Evolutionary conservation across 2,888 invertebrate genomes (phyloP).

Genomic region (Erynnis tages): DNA sequence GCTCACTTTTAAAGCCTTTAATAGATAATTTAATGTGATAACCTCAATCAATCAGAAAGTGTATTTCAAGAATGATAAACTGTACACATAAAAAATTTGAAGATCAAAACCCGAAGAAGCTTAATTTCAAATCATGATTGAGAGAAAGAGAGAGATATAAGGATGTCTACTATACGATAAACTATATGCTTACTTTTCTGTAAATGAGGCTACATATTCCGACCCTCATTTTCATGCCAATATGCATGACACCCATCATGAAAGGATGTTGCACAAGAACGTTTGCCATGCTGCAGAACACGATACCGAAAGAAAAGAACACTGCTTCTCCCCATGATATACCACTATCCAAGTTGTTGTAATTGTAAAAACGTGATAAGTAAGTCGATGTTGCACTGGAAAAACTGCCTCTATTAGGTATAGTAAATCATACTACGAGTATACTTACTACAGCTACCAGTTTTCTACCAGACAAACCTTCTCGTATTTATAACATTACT

Average conservation of each 20-base stretch:
- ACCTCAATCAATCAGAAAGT: too few species aligned
- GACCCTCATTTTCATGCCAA: conserved; percentile 91
- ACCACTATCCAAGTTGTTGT: conserved; percentile 76
- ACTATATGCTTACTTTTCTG: conserved; percentile 92
- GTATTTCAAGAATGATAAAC: too few species aligned
- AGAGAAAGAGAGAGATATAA: too few species aligned
- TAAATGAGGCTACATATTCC: conserved; percentile 92
- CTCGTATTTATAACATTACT: too few species aligned
- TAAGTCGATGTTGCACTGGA: conserved; percentile 80
- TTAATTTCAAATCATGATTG: too few species aligned
- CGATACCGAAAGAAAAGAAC: conserved; percentile 84
- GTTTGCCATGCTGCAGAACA: conserved; percentile 83
- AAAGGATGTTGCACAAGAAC: conserved; percentile 86
- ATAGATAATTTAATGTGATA: too few species aligned
- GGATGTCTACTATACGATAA: too few species aligned
- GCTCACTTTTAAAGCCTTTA: conserved; percentile 68
- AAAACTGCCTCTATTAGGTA: conserved; percentile 3
- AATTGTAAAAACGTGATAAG: conserved; percentile 81
- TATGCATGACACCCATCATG: conserved; percentile 86
- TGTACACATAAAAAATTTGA: too few species aligned
- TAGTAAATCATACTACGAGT: too few species aligned
- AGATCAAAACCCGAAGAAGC: too few species aligned
- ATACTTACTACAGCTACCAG: too few species aligned
- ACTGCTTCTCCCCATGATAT: conserved; percentile 83
- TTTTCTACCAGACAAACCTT: too few species aligned